Evolutionary conservation across 2,888 invertebrate species (phyloP), one percentile per base, ranked within the genome.

Genomic region (Dicycla oo): DNA sequence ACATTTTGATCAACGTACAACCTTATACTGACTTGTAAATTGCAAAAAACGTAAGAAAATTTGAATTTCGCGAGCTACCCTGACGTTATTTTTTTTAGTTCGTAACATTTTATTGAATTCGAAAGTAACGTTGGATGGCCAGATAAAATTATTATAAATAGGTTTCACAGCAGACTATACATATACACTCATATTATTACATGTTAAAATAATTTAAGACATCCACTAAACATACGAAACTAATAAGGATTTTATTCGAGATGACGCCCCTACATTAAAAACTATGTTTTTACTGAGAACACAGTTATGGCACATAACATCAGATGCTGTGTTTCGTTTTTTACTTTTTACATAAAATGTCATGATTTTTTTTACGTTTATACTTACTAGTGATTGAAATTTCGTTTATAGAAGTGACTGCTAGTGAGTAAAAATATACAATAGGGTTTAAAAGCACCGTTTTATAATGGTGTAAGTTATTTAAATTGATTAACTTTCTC

Each of bases 251-350:
- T 69, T 68, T 86, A 86, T 86, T 86, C 86, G 86, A 86, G 86
- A 86, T 85, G 83, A 81, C 75, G 76, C 83, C 74, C 78, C 81
- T 85, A 85, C 63, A 76, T 85, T 79, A 75, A 85, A 83, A 88
- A 86, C 88, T 90, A 87, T 88, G 85, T 86, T 87, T 82, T 87
- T 87, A 89, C 84, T 87, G 87, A 88, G 91, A 91, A 93, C 91
- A 94, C 90, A 91, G 89, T 88, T 95, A 95, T 95, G 95, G 95
- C 95, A 95, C 95, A 88, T 92, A 90, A 92, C 91, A 91, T 95
- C 94, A 95, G 94, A 95, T 95, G 92, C 92, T 90, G 86, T 86
- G 87, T 88, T 89, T 85, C 80, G 80, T 73, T 76, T 73, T 84
- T 73, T 78, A 80, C 58, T 78, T 81, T 80, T 83, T 81, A 84